Conservation (phyloP, 1,140 invertebrate species). For the Saxidomus purpurata region DNA sequence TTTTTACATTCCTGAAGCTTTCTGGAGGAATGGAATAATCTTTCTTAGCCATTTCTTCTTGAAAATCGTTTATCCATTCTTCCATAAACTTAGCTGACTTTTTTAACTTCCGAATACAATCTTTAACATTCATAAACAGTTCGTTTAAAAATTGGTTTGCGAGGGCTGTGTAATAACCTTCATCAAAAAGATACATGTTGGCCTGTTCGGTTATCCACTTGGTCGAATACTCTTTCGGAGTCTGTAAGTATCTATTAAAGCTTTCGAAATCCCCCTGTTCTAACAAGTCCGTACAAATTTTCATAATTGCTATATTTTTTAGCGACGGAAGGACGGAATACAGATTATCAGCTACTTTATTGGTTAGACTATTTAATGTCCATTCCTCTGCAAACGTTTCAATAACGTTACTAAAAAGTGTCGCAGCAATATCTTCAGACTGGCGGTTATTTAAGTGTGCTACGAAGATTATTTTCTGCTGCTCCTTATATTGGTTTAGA, state of each 20-base stretch:
- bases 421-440: not conserved
- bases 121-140: not conserved
- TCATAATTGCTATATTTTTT: not conserved
- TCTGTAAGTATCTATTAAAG: not conserved
- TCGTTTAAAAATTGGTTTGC: not conserved
- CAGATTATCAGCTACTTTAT: not conserved
- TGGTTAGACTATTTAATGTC: not conserved
- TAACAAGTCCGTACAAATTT: constrained; percentile 2
- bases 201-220: not conserved
- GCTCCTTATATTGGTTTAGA: not conserved
- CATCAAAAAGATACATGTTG: not conserved
- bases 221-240: not conserved
- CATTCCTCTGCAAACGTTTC: not conserved
- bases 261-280: not conserved
- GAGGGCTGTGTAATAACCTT: not conserved
- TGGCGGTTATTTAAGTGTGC: not conserved
- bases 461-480: not conserved
- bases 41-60: not conserved
- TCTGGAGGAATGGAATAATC: not conserved
- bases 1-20: not conserved
- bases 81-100: no score
- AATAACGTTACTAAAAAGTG: not conserved
- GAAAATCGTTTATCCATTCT: not conserved
- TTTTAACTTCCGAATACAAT: not conserved
- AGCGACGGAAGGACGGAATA: not conserved